These are phyloP conservation scores for Empidonax traillii DNA, from an alignment of 2,113 vertebrate species.

Conservation along the genomic window DNA sequence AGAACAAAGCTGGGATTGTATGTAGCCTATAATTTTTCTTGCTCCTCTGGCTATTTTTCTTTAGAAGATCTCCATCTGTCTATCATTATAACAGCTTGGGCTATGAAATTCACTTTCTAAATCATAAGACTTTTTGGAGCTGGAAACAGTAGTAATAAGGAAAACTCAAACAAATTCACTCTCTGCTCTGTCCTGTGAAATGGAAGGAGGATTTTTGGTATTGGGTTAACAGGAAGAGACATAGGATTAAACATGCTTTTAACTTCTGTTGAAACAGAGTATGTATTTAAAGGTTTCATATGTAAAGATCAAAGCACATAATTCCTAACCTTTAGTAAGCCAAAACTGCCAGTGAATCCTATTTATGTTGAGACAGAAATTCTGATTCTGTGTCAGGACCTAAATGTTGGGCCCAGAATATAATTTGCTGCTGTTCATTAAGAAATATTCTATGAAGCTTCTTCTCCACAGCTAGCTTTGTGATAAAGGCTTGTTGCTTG, in stretches of 20 bases:
- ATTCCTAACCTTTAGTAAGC: not conserved
- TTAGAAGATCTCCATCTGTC: not conserved
- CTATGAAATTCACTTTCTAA: not conserved
- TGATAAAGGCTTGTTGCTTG: not conserved
- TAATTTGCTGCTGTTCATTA: not conserved
- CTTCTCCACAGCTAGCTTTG: not conserved
- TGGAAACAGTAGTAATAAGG: not conserved
- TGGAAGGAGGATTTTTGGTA: not conserved
- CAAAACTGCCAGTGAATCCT: not conserved
- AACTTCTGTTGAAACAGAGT: not conserved
- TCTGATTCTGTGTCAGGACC: not conserved
- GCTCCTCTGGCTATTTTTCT: constrained; percentile 1
- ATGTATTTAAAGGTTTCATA: not conserved
- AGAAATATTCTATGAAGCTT: not conserved
- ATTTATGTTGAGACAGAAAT: not conserved
- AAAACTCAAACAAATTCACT: not conserved
- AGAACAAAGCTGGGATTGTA: not conserved
- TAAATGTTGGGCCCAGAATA: not conserved
- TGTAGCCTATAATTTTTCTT: not conserved
- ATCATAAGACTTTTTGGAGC: not conserved
- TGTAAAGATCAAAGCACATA: not conserved
- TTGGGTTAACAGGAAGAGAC: not conserved
- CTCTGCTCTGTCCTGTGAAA: not conserved
- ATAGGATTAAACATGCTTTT: not conserved
- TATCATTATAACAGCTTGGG: not conserved